phyloP scores from a whole-genome alignment of 2,113 vertebrate genomes.

The Machaerirhynchus nigripectus region DNA sequence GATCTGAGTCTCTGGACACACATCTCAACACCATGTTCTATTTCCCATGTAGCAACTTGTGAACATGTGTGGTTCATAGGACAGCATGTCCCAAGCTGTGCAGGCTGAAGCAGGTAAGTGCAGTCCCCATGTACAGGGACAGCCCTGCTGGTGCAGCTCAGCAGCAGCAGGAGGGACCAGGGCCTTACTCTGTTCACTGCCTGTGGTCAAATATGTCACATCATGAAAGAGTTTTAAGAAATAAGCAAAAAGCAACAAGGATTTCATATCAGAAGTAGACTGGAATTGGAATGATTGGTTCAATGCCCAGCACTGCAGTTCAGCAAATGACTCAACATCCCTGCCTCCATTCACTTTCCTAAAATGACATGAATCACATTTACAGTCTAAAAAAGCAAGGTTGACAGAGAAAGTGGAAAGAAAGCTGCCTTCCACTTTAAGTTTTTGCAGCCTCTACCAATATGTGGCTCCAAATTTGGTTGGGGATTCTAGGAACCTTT shows the following conservation, averaged over 20 bases:
- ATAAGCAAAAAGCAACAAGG: not conserved
- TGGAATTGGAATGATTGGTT: not conserved
- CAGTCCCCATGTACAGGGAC: not conserved
- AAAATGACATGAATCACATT: not conserved
- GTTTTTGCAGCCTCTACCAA: not conserved
- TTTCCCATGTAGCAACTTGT: not conserved
- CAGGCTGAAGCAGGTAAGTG: not conserved
- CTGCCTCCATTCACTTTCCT: not conserved
- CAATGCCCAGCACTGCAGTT: not conserved
- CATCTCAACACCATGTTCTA: not conserved
- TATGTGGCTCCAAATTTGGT: not conserved
- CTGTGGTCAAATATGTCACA: not conserved
- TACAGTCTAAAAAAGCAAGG: not conserved
- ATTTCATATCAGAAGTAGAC: not conserved
- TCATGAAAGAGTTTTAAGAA: not conserved
- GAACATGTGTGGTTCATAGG: not conserved
- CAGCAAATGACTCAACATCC: not conserved
- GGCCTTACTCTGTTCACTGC: not conserved
- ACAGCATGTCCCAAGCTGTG: not conserved
- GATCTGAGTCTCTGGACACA: not conserved
- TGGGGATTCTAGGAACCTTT: not conserved
- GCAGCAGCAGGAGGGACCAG: rapidly evolving
- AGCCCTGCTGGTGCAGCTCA: not conserved
- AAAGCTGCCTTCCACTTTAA: not conserved
- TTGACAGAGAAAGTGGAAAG: not conserved